Evolutionary conservation across 2,797 vertebrate genomes (phyloP), one percentile per base, ranked within the genome.

Genomic region (Tadarida brasiliensis): DNA sequence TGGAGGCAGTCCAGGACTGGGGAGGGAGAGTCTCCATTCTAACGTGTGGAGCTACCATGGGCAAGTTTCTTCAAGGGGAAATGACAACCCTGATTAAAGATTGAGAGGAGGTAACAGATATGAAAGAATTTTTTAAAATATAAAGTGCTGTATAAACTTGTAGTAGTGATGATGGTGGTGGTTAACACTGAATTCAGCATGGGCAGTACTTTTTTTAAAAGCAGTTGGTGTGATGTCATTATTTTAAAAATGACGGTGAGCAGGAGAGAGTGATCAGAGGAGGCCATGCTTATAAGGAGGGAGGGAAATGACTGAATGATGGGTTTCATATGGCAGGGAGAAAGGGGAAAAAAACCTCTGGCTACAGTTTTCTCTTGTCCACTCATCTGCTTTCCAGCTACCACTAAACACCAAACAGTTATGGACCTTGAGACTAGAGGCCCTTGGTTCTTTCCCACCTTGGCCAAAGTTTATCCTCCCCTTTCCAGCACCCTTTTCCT

Each of bases 51-150:
- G 30, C 4, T 2, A 49, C 16, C n/a, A 6, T 54, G 54, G 71
- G 39, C n/a, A 90, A 65, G 57, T 88, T 74, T 91, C 24, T 83
- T 44, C 22, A 54, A 85, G 17, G 44, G 47, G 51, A 56, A 61
- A 54, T 74, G 47, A 61, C 63, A 88, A 49, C 73, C 59, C 44
- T 61, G 35, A 85, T 28, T 83, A 94, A 90, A 86, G 11, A 47
- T 44, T 96, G 30, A 82, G 57, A 94, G 44, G 11, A 47, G 11
- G 33, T 28, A 81, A 92, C 10, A 67, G 16, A 56, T 65, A 35
- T 2, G 20, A 91, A 91, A 65, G 19, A 51, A 74, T 80, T 54
- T 95, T 94, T 49, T 44, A 91, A 83, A 87, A 63, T 81, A 39
- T 26, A 83, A 76, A n/a, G 3, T 61, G 39, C n/a, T 80, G 4